phyloP scores from a whole-genome alignment of 2,888 invertebrate species.

The Eilema depressum region DNA sequence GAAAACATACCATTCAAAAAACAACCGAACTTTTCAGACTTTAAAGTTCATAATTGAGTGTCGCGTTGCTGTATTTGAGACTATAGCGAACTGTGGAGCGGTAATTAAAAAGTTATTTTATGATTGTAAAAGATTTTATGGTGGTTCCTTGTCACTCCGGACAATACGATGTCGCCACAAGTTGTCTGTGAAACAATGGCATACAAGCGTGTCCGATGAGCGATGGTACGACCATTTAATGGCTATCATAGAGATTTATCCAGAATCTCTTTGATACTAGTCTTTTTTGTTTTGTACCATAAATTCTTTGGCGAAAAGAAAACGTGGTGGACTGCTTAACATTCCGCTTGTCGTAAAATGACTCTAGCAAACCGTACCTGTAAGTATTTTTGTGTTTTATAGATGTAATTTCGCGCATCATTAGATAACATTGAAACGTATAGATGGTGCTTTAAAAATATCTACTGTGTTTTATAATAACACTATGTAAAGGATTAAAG shows the following conservation, averaged over 20 bases:
- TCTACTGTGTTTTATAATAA: neutral
- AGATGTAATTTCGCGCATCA: neutral
- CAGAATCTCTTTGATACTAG: constrained; percentile 28
- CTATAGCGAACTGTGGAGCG: constrained; percentile 13
- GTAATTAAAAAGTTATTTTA: constrained; percentile 53
- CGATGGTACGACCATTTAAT: constrained; percentile 40
- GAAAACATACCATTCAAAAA: neutral
- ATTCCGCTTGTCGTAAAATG: constrained; percentile 12
- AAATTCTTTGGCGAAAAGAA: constrained; percentile 12
- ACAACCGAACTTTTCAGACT: rapidly evolving
- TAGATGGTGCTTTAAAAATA: neutral
- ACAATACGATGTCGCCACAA: constrained; percentile 44
- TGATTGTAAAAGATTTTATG: constrained; percentile 48
- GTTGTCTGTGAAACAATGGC: constrained; percentile 46
- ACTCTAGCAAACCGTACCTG: constrained; percentile 9
- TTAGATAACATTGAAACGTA: neutral
- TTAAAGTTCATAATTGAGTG: constrained; percentile 16
- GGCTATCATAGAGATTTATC: constrained; percentile 29
- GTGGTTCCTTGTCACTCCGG: constrained; percentile 43
- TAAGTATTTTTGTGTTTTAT: constrained; percentile 9
- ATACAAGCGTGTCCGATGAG: constrained; percentile 36
- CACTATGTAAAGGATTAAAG: no score
- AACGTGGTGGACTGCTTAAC: constrained; percentile 14
- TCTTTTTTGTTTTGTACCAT: constrained; percentile 15
- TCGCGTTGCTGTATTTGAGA: neutral